These are phyloP conservation scores for Procambarus virginalis DNA, from an alignment of 1,140 invertebrate species.

Conservation along the genomic window DNA sequence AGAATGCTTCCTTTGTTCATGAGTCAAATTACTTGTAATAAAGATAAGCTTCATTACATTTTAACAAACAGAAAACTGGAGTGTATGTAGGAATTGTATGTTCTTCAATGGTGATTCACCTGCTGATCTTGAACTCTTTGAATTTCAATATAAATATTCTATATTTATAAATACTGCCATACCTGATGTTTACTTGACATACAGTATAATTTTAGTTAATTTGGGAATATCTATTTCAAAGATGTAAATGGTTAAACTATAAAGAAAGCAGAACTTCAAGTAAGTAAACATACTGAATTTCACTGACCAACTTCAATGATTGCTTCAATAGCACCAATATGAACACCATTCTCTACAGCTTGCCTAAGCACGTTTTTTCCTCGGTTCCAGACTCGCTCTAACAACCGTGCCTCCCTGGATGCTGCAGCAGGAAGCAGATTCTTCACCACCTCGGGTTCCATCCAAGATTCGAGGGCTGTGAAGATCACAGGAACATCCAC, in stretches of 20 bases:
- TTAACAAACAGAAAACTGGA: not conserved
- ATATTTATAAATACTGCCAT: no score
- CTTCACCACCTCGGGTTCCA: conserved; percentile 27
- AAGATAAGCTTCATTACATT: no score
- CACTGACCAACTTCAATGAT: conserved; percentile 45
- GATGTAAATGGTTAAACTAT: no score
- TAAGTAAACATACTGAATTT: not conserved
- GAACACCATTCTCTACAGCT: conserved; percentile 35
- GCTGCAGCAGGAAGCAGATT: conserved; percentile 18
- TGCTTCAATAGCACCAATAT: conserved; percentile 12
- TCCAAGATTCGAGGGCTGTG: conserved; percentile 35
- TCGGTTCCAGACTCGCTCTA: conserved; percentile 33
- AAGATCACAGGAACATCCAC: conserved; percentile 40
- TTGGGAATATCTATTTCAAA: no score
- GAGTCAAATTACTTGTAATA: no score
- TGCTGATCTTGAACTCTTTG: no score
- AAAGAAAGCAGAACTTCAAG: not conserved
- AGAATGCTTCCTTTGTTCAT: no score
- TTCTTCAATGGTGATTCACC: no score
- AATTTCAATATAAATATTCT: no score
- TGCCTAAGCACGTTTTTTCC: conserved; percentile 33
- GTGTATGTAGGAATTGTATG: not conserved
- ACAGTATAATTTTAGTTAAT: no score
- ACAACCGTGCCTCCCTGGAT: conserved; percentile 2
- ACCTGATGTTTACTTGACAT: no score